Evolutionary conservation across 2,888 invertebrate genomes (phyloP), one percentile per base, ranked within the genome.

Genomic region (Pogonocherus hispidulus): DNA sequence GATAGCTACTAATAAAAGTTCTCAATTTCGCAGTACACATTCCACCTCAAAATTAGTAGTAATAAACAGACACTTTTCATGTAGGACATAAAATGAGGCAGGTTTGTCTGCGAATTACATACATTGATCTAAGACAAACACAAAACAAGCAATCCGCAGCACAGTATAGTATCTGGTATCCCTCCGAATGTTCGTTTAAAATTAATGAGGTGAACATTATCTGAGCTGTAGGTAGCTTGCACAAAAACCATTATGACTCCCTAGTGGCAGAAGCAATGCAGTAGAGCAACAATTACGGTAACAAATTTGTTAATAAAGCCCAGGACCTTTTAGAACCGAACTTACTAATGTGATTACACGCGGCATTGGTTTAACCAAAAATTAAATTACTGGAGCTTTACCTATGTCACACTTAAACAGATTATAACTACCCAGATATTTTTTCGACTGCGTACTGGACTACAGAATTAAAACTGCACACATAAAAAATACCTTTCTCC

Each of bases 291-390:
- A 69, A 70, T 72, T 72, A 72, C 55, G 49, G 51, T 63, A 63
- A 64, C 70, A 70, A 73, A 73, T 73, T 73, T 70, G 72, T 70
- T 73, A 70, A 70, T 73, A 73, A 41, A 69, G 62, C 62, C 57
- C 19, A 55, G 60, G 67, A 64, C 72, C 67, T 68, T 63, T 63
- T 41, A 20, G 52, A 62, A 52, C 37, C 41, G 37, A 59, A 52
- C 19, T 20, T 47, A 22, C 51, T 63, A 63, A 63, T 63, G 41
- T 46, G 54, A 54, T 63, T 63, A 54, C 63, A 32, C 49, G 51
- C 62, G 16, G 18, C 49, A 62, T 62, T 47, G 63, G 44, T 20
- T 63, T 46, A 32, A 18, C 63, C 54, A 54, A 54, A 41, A 44
- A 63, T 63, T 63, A 54, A 63, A 54, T 63, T 63, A 54, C 54